Evolutionary conservation across 2,888 invertebrate species (phyloP), one percentile per base, ranked within the genome.

Genomic region (Mythimna albipuncta): DNA sequence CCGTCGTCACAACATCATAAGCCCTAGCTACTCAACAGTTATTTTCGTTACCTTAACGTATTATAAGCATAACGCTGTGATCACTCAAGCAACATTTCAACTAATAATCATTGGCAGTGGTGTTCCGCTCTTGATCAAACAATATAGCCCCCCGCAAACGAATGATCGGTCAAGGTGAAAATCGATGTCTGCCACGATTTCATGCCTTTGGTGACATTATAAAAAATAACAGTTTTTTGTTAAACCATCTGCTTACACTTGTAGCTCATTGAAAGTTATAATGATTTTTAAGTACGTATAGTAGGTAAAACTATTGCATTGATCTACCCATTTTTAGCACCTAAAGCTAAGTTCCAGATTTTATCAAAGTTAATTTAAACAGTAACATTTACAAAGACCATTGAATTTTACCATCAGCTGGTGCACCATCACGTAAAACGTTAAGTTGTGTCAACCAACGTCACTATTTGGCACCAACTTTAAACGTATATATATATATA

Each of bases 101-200:
- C 83, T 83, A 83, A 85, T 84, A 86, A 86, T 87, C 85, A 85
- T 85, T 84, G 83, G 78, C 82, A 83, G 75, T 83, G 82, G 81
- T 85, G 90, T 91, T 91, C 89, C 91, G 90, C 86, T 89, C 82
- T 86, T 87, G 90, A 89, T 88, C 92, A 90, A 91, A 92, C 89
- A 92, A 88, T 86, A 85, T 82, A 76, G 87, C 78, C 89, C 90
- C 89, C 91, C 87, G 89, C 91, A 90, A 91, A 90, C 88, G 87
- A 91, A 91, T 92, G 90, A 84, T 87, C 92, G 90, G 89, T 94
- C 92, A 93, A 94, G 91, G 91, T 92, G 93, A 94, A 94, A 94
- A 94, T 95, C 89, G 92, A 92, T 93, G 91, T 88, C 87, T 87
- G 86, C 87, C 85, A 81, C 87, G 89, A 94, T 94, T 94, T 94